Conservation (phyloP, 2,888 invertebrate species). For the Rhimphoctona megacephalus region DNA sequence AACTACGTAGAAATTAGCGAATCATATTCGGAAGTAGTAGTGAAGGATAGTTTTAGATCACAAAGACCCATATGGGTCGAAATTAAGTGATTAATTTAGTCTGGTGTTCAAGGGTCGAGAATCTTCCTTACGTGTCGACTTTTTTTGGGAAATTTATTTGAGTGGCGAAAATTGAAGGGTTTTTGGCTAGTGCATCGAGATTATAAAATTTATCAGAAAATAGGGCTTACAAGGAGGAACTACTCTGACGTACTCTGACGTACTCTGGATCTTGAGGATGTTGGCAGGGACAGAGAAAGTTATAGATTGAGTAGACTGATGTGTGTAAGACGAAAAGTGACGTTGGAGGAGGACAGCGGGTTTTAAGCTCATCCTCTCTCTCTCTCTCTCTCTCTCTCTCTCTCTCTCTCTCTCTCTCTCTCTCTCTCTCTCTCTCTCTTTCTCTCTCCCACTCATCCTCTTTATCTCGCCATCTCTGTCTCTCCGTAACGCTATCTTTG, state of each 20-base stretch:
- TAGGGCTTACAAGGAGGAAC: slow-evolving; percentile 6
- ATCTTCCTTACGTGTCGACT: background rate
- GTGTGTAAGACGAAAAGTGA: background rate
- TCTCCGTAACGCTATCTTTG: slow-evolving; percentile 72
- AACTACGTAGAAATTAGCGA: background rate
- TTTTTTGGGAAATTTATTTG: background rate
- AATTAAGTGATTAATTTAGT: background rate
- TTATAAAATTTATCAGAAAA: slow-evolving; percentile 36
- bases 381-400: slow-evolving; percentile 10
- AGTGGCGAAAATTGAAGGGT: background rate
- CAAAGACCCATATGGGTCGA: background rate
- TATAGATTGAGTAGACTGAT: slow-evolving; percentile 24
- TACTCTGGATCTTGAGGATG: slow-evolving; percentile 3
- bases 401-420: slow-evolving; percentile 20
- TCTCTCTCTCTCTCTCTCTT: slow-evolving; percentile 53
- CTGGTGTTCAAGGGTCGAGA: background rate
- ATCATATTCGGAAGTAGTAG: background rate
- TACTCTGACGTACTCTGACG: slow-evolving; percentile 7
- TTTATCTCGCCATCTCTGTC: slow-evolving; percentile 29
- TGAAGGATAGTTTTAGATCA: background rate
- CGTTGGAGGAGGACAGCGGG: slow-evolving; percentile 49
- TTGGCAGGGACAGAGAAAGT: slow-evolving; percentile 30
- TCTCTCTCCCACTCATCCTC: slow-evolving; percentile 25
- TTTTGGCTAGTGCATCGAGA: slow-evolving; percentile 18
- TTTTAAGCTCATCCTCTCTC: slow-evolving; percentile 71